Evolutionary conservation across 2,113 vertebrate genomes (phyloP).

Genomic region (Bubalus kerabau): DNA sequence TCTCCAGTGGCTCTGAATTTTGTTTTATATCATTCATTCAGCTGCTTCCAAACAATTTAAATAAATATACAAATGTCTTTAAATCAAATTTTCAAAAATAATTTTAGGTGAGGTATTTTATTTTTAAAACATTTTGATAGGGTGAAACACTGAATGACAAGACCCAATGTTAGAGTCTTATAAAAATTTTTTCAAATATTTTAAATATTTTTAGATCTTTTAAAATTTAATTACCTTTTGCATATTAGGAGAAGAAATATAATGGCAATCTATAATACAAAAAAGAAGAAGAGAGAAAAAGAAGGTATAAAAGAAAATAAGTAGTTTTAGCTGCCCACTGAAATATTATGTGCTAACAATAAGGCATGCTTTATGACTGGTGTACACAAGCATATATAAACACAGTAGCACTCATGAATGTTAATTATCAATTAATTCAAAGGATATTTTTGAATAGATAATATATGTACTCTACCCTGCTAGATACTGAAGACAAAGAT

Average conservation of each 20-base stretch:
- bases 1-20: neutral
- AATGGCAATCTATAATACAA: neutral
- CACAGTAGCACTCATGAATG: neutral
- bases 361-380: neutral
- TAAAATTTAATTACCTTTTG: neutral
- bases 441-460: neutral
- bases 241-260: neutral
- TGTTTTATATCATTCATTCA: neutral
- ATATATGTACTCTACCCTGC: neutral
- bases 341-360: neutral
- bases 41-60: neutral
- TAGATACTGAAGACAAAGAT: neutral
- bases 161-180: neutral
- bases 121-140: neutral
- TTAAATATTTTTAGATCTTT: neutral
- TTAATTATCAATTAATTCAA: neutral
- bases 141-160: neutral
- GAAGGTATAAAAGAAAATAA: neutral
- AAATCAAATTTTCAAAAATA: constrained; percentile 3
- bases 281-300: neutral
- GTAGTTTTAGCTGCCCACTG: neutral
- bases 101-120: neutral
- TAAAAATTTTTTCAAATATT: neutral
- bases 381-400: neutral
- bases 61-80: neutral